Base-by-base conservation (phyloP, 1,140 invertebrate genomes). In the Penaeus indicus region DNA sequence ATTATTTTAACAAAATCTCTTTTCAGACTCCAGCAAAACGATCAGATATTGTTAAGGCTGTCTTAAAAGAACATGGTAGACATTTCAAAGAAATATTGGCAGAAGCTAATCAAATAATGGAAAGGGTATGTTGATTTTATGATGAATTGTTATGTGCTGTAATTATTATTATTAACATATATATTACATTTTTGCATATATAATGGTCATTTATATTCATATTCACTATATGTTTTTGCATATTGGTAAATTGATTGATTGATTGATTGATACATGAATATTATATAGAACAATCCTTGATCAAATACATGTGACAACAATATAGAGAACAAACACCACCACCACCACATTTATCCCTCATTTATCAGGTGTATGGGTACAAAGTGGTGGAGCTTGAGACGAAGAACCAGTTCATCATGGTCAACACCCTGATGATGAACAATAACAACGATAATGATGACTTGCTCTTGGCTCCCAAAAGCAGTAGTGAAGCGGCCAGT, bases 311-410 rank as follows among this genome's bases (percentile, higher is more conserved):
- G n/a, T n/a, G n/a, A n/a, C n/a, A n/a, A n/a, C n/a, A n/a, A n/a
- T n/a, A n/a, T n/a, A n/a, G n/a, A n/a, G n/a, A n/a, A n/a, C n/a
- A n/a, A n/a, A n/a, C n/a, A n/a, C n/a, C n/a, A n/a, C n/a, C n/a
- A n/a, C n/a, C n/a, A n/a, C n/a, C n/a, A n/a, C n/a, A n/a, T n/a
- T n/a, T n/a, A n/a, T n/a, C n/a, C n/a, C n/a, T n/a, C n/a, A n/a
- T n/a, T n/a, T n/a, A 42, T 21, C 84, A 85, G 69, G 67, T 85
- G n/a, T 85, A 61, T 62, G 84, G 63, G 22, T 85, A 85, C 69
- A 62, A 77, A 61, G 72, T 85, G 13, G 47, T 77, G 3, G 47
- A 54, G 47, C 61, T 61, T 10, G 47, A 75, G 25, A 85, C 77
- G 47, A 38, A 27, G 25, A 60, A 72, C 22, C 60, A 61, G 16